phyloP scores from a whole-genome alignment of 1,140 invertebrate genomes.

The Lysiphlebus fabarum region DNA sequence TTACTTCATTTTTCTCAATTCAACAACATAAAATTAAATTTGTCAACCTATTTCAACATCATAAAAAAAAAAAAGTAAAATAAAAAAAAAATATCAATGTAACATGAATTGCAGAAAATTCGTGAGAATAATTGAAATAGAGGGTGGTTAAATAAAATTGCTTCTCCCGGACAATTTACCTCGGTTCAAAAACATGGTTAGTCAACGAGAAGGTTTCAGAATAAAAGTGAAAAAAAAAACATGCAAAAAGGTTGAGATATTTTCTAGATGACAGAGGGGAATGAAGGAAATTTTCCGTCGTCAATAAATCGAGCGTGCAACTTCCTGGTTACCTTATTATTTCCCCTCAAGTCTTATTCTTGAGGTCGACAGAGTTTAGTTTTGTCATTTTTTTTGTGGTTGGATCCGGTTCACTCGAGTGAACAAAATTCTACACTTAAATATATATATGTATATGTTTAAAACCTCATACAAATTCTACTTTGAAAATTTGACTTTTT shows the following conservation, averaged over 20 bases:
- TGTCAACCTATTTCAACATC: no score
- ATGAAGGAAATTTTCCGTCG: background rate
- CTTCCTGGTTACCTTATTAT: background rate
- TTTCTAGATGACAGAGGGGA: background rate
- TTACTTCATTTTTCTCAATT: no score
- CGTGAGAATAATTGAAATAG: no score
- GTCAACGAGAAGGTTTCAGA: background rate
- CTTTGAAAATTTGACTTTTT: no score
- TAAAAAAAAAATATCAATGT: no score
- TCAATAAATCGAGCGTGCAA: constrained; percentile 11
- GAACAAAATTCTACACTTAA: background rate
- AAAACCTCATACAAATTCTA: no score
- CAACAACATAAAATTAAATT: no score
- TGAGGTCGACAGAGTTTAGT: no score
- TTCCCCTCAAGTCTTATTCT: background rate
- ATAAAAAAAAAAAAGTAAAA: no score
- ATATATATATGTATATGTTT: no score
- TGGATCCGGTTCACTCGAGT: constrained; percentile 4
- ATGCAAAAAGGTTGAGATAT: background rate
- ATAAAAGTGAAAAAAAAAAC: background rate
- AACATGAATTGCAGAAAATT: no score
- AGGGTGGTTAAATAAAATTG: constrained; percentile 14
- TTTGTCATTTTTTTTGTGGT: no score
- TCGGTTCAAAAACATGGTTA: background rate
- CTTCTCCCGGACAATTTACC: constrained; percentile 10